Evolutionary conservation across 2,797 vertebrate genomes (phyloP), one percentile per base, ranked within the genome.

Genomic region (Protonibea diacanthus): DNA sequence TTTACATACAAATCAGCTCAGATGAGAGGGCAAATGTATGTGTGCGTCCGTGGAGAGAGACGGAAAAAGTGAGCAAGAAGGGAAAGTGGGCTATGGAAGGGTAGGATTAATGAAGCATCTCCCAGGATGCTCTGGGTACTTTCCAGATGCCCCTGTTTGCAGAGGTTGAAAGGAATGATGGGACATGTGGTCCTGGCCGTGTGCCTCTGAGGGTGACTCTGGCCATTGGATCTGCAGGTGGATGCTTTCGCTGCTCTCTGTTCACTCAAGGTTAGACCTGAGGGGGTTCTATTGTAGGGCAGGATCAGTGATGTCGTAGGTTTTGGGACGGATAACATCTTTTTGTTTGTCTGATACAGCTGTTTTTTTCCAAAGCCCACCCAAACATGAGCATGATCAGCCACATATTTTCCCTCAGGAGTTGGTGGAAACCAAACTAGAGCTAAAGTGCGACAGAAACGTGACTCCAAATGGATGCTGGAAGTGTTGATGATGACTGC

Each of bases 1-100:
- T 88, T 89, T 83, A 86, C 72, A 91, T 80, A 78, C 49, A 87
- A 86, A 85, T 84, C 66, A 78, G 49, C 23, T 60, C 59, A 74
- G 63, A 74, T 1, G 33, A 47, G 27, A 74, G 44, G 52, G 60
- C 10, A 58, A 53, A 72, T 33, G 44, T 74, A 21, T 25, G 42
- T 33, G 4, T 5, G 6, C 29, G 2, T 51, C 12, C 71, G 12
- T 62, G 57, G 3, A 52, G 23, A 38, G 27, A 8, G 21, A 52
- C 5, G 18, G 10, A 25, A 51, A 27, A 70, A 8, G 4, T n/a
- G n/a, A 9, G 17, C 6, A 14, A 38, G 20, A 53, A 12, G 20
- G 48, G 5, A 60, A 23, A 45, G 15, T 33, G 23, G 18, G 52
- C 21, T 59, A 8, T n/a, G 57, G 51, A 12, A 52, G 12, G n/a